phyloP scores from a whole-genome alignment of 2,888 invertebrate genomes.

The Marasmarcha lunaedactyla region DNA sequence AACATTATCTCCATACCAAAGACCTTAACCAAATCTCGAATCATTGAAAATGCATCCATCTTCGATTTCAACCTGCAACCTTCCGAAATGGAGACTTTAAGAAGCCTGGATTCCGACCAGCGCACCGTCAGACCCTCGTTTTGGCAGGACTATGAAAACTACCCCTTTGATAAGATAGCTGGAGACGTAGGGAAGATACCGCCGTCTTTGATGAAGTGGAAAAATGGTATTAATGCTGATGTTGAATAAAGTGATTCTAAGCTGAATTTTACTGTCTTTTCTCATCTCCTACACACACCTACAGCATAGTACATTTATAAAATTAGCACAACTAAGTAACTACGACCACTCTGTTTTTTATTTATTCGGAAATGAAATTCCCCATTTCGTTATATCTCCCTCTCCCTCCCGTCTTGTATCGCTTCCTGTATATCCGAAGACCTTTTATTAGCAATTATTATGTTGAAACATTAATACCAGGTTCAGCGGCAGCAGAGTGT shows the following conservation, averaged over 20 bases:
- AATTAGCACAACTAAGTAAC: too few relatives aligned
- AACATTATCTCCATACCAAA: conserved; percentile 40
- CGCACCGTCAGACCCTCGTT: conserved; percentile 28
- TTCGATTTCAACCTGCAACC: conserved; percentile 40
- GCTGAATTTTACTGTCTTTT: too few relatives aligned
- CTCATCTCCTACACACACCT: too few relatives aligned
- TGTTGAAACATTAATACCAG: too few relatives aligned
- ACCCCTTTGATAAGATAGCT: conserved; percentile 31
- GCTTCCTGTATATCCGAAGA: too few relatives aligned
- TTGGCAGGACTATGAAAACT: conserved; percentile 32
- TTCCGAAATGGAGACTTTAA: conserved; percentile 26
- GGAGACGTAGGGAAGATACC: conserved; percentile 20
- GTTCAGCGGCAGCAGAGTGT: too few relatives aligned
- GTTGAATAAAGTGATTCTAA: conserved; percentile 19
- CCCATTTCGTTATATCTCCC: too few relatives aligned
- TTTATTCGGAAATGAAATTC: too few relatives aligned
- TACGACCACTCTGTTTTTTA: too few relatives aligned
- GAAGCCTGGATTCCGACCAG: conserved; percentile 36
- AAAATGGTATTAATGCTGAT: conserved; percentile 26
- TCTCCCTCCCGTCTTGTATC: too few relatives aligned
- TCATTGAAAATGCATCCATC: conserved; percentile 42
- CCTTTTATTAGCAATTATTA: too few relatives aligned
- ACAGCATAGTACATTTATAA: too few relatives aligned
- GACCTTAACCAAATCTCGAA: conserved; percentile 31
- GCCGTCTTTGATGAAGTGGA: conserved; percentile 24